Evolutionary conservation across 2,113 vertebrate genomes (phyloP).

Genomic region (Thamnaconus septentrionalis): DNA sequence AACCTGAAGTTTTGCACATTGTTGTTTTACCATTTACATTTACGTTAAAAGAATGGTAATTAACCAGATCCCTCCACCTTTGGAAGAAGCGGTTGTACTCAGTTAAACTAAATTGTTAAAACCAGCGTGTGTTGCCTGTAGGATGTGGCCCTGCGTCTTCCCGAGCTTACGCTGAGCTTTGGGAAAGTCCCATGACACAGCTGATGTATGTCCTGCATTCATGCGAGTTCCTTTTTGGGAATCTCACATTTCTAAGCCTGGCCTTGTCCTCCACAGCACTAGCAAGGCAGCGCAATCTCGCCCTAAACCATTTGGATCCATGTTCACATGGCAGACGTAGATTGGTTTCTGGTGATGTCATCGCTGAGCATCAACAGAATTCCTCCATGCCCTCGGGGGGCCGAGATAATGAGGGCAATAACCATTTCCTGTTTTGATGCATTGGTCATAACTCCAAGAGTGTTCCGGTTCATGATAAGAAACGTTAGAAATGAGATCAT

Average conservation of each 20-base stretch:
- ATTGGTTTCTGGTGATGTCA: slow-evolving; percentile 31
- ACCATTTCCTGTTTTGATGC: slow-evolving; percentile 56
- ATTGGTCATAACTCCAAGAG: not conserved
- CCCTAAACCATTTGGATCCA: slow-evolving; percentile 4
- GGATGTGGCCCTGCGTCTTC: not conserved
- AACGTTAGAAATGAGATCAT: not conserved
- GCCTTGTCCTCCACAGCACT: slow-evolving; percentile 10
- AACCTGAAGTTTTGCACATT: too few relatives aligned
- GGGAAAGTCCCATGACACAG: slow-evolving; percentile 22
- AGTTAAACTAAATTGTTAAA: too few relatives aligned
- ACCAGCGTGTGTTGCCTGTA: not conserved
- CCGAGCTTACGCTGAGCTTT: not conserved
- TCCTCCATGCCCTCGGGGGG: not conserved
- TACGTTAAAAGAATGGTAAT: too few relatives aligned
- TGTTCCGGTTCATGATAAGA: not conserved
- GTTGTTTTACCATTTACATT: too few relatives aligned
- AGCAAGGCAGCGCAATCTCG: not conserved
- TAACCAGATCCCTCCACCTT: too few relatives aligned
- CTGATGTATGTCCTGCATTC: slow-evolving; percentile 20
- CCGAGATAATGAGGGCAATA: slow-evolving; percentile 43
- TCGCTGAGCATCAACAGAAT: slow-evolving; percentile 16
- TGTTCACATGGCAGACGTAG: slow-evolving; percentile 9
- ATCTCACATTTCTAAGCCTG: slow-evolving; percentile 16
- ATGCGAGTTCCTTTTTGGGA: slow-evolving; percentile 1
- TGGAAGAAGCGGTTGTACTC: too few relatives aligned